Evolutionary conservation across 2,888 invertebrate genomes (phyloP).

Genomic region (Carterocephalus palaemon): DNA sequence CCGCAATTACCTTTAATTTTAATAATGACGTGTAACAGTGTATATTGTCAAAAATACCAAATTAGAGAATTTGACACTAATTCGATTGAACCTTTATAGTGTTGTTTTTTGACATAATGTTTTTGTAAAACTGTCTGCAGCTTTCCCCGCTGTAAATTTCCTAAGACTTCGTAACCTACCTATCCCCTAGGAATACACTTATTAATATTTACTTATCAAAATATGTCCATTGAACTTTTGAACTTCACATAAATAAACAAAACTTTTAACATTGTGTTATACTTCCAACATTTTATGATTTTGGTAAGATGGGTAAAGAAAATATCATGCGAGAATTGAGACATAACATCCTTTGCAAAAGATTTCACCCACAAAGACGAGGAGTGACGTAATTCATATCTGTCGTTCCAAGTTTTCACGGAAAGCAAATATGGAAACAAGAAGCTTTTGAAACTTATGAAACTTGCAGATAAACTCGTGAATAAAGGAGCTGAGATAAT

Average conservation of each 20-base stretch:
- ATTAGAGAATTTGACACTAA: too few relatives aligned
- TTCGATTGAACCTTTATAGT: too few relatives aligned
- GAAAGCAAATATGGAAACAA: conserved; percentile 10
- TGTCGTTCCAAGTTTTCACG: conserved; percentile 8
- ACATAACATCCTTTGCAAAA: conserved; percentile 6
- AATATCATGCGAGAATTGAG: conserved; percentile 4
- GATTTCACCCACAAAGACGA: conserved; percentile 7
- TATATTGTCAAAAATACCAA: too few relatives aligned
- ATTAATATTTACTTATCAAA: too few relatives aligned
- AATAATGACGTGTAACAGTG: too few relatives aligned
- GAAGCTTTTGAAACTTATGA: conserved; percentile 4
- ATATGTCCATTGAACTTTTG: conserved; percentile 3
- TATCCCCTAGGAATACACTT: too few relatives aligned
- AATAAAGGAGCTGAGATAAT: too few relatives aligned
- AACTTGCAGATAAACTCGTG: neutral
- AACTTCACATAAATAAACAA: neutral
- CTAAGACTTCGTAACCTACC: too few relatives aligned
- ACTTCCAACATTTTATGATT: conserved; percentile 7
- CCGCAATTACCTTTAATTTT: too few relatives aligned
- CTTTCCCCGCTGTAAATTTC: too few relatives aligned
- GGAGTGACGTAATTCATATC: conserved; percentile 7
- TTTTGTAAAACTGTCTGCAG: too few relatives aligned
- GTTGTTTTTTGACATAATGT: too few relatives aligned
- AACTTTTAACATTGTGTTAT: conserved; percentile 4
- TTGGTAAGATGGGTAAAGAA: conserved; percentile 4